These are phyloP conservation scores for Tragelaphus buxtoni DNA, from an alignment of 2,113 vertebrate genomes.

Conservation along the genomic window DNA sequence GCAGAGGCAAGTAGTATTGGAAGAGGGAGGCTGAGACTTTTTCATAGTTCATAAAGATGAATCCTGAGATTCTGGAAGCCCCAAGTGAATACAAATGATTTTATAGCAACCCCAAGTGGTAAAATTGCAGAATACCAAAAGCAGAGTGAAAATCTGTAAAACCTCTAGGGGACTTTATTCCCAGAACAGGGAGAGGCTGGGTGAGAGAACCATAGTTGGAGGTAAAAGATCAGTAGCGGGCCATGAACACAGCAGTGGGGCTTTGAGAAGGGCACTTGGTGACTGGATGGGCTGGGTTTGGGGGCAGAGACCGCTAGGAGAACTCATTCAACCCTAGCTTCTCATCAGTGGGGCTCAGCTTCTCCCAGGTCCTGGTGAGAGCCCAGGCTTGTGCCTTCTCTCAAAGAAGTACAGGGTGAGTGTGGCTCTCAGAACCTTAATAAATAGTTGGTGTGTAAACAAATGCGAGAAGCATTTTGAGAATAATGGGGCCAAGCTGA, in stretches of 20 bases:
- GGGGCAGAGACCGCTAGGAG: not conserved
- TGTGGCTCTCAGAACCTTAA: not conserved
- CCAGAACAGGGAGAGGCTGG: not conserved
- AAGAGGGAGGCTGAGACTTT: not conserved
- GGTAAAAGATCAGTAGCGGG: not conserved
- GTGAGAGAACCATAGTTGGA: not conserved
- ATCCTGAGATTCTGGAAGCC: not conserved
- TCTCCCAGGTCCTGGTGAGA: not conserved
- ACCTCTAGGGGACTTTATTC: not conserved
- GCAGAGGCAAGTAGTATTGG: not conserved
- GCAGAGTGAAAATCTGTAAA: not conserved
- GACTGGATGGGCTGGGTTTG: not conserved
- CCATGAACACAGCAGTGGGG: too few species aligned
- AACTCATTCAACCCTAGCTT: not conserved
- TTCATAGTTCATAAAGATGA: not conserved
- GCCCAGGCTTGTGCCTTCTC: not conserved
- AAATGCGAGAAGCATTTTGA: not conserved
- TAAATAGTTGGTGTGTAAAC: not conserved
- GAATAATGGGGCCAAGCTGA: not conserved
- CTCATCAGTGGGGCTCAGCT: not conserved
- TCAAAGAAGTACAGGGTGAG: not conserved
- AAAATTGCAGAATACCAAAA: not conserved
- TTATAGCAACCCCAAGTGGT: not conserved
- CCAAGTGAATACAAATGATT: not conserved
- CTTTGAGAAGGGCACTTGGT: too few species aligned